Base-by-base conservation (phyloP, 1,140 invertebrate genomes). In the Gonioctena quinquepunctata region DNA sequence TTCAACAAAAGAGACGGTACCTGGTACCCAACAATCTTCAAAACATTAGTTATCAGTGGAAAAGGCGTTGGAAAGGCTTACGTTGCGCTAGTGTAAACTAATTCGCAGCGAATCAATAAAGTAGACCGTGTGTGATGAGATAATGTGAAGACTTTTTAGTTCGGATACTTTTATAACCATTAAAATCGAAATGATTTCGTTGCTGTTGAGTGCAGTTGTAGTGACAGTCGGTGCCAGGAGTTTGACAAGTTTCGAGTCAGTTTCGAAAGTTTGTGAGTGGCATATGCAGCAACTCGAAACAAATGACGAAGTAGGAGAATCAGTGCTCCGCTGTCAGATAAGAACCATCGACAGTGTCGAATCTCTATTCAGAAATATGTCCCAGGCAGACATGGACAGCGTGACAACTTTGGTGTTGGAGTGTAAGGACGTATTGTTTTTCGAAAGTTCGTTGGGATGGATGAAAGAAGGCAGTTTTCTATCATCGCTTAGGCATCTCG, bases 371-470 rank as follows among this genome's bases (percentile, higher is more conserved):
- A 89, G 89, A 63, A 91, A 92, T 76, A 85, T 93, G 42, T 90
- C 88, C 42, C 82, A 84, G 22, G 81, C 85, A 19, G 88, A 89
- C 76, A 85, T 88, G 28, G 91, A 93, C 74, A 87, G 89, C 70
- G 87, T 93, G 22, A 87, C 87, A 61, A 88, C 89, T 11, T 82
- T 94, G 57, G 87, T 87, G 73, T 86, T 94, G 48, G 89, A 93
- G 80, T 94, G 93, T 83, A 93, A 89, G 82, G 92, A 94, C 82
- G 89, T 91, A 67, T 83, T 93, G 49, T 92, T 93, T 83, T 92
- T 92, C 82, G 92, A 94, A 83, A 93, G 90, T 79, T 88, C 89
- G 60, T 82, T 93, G 19, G 87, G 92, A 70, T 81, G 85, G 73
- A 86, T 77, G 72, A 83, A 86, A 72, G 83, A 84, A 73, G 85